These are phyloP conservation scores for Anabacerthia variegaticeps DNA, from an alignment of 2,797 vertebrate genomes.

Conservation along the genomic window DNA sequence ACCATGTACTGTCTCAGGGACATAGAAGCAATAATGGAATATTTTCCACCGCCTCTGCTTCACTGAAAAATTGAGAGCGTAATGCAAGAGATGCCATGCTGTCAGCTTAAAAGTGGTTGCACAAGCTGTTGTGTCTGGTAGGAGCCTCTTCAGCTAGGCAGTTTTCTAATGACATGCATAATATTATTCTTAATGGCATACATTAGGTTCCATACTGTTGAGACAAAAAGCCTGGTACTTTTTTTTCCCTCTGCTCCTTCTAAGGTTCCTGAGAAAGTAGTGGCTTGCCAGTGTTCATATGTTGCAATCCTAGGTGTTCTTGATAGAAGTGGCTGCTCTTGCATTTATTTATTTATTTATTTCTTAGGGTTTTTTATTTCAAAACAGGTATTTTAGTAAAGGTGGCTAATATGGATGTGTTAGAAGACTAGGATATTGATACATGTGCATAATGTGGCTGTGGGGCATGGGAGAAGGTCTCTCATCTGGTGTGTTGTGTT, in stretches of 20 bases:
- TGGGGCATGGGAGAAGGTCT: neutral
- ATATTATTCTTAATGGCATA: neutral
- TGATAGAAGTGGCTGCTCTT: neutral
- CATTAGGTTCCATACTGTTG: neutral
- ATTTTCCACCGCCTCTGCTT: neutral
- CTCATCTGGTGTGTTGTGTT: neutral
- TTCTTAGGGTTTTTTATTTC: neutral
- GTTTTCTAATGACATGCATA: neutral
- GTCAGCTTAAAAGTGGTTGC: neutral
- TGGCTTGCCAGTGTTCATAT: neutral
- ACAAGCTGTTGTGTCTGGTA: neutral
- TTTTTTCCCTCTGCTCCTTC: neutral
- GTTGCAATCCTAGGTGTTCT: neutral
- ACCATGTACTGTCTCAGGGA: neutral
- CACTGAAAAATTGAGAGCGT: neutral
- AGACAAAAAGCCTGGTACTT: neutral
- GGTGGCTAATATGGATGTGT: neutral
- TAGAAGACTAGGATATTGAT: neutral
- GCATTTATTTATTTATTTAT: neutral
- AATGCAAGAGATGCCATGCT: neutral
- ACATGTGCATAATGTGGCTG: neutral
- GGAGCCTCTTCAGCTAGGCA: slow-evolving; percentile 5
- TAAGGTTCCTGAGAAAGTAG: neutral
- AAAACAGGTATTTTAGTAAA: neutral
- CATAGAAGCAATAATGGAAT: neutral